A percentile compares a stretch with the other conserved stretches of the same genome.
These are phyloP conservation scores for Drosophila santomea DNA, from an alignment of 1,140 invertebrate species.

Conservation along the genomic window DNA sequence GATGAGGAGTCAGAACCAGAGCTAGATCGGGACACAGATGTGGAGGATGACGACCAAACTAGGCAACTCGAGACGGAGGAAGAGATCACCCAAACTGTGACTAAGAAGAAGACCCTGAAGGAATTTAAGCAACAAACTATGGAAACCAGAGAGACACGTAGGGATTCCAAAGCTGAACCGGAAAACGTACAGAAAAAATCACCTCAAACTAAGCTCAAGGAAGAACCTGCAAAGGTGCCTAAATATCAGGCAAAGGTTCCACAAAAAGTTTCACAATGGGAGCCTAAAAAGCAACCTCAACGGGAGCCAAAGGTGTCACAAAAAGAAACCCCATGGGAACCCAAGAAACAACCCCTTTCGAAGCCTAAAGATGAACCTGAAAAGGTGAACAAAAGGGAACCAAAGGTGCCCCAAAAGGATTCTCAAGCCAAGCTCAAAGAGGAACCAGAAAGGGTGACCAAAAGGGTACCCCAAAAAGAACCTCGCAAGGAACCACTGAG, in stretches of 20 bases:
- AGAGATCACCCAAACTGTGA: constrained; percentile 3
- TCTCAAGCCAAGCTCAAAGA: constrained; percentile 3
- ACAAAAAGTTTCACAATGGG: constrained; percentile 13
- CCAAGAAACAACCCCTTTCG: not conserved
- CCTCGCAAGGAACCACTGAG: not conserved
- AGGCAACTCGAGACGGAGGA: constrained; percentile 19
- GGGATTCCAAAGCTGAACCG: constrained; percentile 15
- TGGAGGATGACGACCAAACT: constrained; percentile 1
- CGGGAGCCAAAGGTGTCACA: not conserved
- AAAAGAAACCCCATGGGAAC: not conserved
- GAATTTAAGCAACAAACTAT: constrained; percentile 8
- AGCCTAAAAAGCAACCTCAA: constrained; percentile 17
- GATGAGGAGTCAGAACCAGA: constrained; percentile 53
- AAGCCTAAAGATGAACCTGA: constrained; percentile 17
- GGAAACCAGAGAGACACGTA: constrained; percentile 17
- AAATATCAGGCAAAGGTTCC: constrained; percentile 8
- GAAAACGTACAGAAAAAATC: constrained; percentile 3
- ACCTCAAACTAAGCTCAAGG: constrained; percentile 3
- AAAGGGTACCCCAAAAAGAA: not conserved
- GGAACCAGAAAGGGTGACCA: not conserved
- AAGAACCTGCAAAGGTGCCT: constrained; percentile 9
- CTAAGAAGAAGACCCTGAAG: constrained; percentile 5
- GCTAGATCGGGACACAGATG: constrained; percentile 48
- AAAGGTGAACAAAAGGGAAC: not conserved
- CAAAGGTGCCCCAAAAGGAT: not conserved